Evolutionary conservation across 2,113 vertebrate genomes (phyloP), one percentile per base, ranked within the genome.

Genomic region (Oncorhynchus gorbuscha): DNA sequence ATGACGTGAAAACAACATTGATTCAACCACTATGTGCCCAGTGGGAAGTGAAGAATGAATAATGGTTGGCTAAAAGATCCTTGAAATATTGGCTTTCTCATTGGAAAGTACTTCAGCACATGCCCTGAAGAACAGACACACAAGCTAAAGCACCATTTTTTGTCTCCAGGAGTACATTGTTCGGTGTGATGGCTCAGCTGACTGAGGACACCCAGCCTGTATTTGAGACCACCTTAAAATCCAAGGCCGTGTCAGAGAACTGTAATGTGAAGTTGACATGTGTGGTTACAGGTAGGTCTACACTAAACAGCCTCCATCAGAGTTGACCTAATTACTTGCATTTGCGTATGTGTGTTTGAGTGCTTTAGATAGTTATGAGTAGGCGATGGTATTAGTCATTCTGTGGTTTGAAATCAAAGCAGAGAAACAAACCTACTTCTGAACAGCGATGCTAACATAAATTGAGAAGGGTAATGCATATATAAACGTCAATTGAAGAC

Each of bases 131-230:
- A 16, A 18, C 24, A 64, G 13, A 28, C 32, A 73, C 51, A 85
- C 70, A 89, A 69, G 7, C 45, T 55, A 2, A 55, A 4, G 5
- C n/a, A 1, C 3, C 69, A 24, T 69, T 93, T 90, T 94, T 68
- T 69, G 51, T 58, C 90, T 91, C 45, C 88, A 99, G 98, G 95
- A 98, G 96, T 94, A 98, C 97, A 64, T 94, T 99, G 89, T 99
- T 97, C 93, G 95, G 92, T 69, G 95, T 99, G 86, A 99, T 99
- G 90, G 95, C 97, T 83, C 98, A 99, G 88, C 93, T 99, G 86
- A 98, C 97, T 1, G 98, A 99, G 70, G 98, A 99, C 85, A 95
- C 96, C 66, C 97, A 98, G 87, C 98, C 98, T 0, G 91, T 94
- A 8, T 99, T 99, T 83, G 96, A 99, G 85, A 96, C 93, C 80